Evolutionary conservation across 2,888 invertebrate species (phyloP).

Genomic region (Girardia tigrina): DNA sequence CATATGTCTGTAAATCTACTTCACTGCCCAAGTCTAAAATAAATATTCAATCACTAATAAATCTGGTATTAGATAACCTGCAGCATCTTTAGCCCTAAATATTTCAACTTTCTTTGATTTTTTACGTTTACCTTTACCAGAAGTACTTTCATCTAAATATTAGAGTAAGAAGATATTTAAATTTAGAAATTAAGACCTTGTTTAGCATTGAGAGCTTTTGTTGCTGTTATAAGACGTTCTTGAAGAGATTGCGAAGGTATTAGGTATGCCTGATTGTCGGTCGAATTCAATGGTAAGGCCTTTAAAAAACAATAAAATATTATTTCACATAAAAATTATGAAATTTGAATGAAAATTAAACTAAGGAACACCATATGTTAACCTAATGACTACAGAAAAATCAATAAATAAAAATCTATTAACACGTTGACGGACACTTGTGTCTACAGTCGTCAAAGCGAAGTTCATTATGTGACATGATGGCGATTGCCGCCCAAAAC

Average conservation of each 20-base stretch:
- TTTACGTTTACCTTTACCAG: neutral
- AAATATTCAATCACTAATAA: neutral
- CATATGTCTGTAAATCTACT: slow-evolving; percentile 27
- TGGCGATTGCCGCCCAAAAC: no score
- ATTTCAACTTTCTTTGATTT: neutral
- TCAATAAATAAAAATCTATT: no score
- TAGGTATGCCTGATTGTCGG: neutral
- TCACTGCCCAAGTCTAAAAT: neutral
- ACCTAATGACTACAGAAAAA: no score
- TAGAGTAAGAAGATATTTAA: no score
- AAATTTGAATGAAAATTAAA: no score
- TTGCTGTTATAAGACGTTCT: neutral
- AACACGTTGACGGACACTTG: no score
- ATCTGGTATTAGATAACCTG: no score
- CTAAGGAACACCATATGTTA: no score
- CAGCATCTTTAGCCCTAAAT: neutral
- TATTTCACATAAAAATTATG: no score
- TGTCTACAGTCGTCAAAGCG: no score
- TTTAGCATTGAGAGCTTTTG: neutral
- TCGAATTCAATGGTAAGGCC: neutral
- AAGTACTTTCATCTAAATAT: neutral
- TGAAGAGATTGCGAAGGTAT: neutral
- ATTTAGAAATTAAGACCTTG: no score
- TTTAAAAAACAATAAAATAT: neutral
- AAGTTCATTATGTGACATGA: no score